Evolutionary conservation across 2,113 vertebrate species (phyloP).

Genomic region (Sphyrna mokarran): DNA sequence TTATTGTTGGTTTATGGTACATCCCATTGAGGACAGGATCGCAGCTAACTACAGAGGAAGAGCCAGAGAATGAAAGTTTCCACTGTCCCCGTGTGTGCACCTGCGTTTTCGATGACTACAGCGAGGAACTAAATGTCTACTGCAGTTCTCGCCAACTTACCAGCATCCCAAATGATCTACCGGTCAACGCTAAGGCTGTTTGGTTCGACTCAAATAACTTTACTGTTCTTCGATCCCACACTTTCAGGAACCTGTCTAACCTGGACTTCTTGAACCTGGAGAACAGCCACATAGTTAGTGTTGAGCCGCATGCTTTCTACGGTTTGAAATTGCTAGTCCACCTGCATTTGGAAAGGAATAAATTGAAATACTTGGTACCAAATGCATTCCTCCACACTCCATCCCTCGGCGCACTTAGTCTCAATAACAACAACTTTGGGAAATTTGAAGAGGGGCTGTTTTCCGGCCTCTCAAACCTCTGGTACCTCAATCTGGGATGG

Average conservation of each 20-base stretch:
- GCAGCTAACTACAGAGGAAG: constrained; percentile 39
- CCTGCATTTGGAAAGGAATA: constrained; percentile 80
- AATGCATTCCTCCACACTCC: constrained; percentile 73
- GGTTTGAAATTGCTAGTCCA: constrained; percentile 70
- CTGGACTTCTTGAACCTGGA: constrained; percentile 87
- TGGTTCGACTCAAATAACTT: constrained; percentile 88
- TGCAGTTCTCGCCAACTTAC: constrained; percentile 79
- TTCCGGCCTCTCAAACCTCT: constrained; percentile 74
- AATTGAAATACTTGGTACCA: constrained; percentile 59
- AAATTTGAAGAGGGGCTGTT: constrained; percentile 81
- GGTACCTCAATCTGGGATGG: constrained; percentile 90
- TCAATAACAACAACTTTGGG: constrained; percentile 76
- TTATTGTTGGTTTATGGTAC: background rate
- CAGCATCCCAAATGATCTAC: constrained; percentile 60
- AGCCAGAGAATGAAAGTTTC: constrained; percentile 44
- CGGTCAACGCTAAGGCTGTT: constrained; percentile 59
- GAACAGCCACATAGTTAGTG: constrained; percentile 60
- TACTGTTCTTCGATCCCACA: constrained; percentile 55
- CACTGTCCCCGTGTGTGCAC: constrained; percentile 69
- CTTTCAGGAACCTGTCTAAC: constrained; percentile 68
- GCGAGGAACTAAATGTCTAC: constrained; percentile 75
- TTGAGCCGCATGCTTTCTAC: constrained; percentile 74
- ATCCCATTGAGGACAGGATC: background rate
- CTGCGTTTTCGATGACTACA: constrained; percentile 73
- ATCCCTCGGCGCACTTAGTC: constrained; percentile 73